phyloP scores from a whole-genome alignment of 1,140 invertebrate genomes.

The Microplitis mediator region DNA sequence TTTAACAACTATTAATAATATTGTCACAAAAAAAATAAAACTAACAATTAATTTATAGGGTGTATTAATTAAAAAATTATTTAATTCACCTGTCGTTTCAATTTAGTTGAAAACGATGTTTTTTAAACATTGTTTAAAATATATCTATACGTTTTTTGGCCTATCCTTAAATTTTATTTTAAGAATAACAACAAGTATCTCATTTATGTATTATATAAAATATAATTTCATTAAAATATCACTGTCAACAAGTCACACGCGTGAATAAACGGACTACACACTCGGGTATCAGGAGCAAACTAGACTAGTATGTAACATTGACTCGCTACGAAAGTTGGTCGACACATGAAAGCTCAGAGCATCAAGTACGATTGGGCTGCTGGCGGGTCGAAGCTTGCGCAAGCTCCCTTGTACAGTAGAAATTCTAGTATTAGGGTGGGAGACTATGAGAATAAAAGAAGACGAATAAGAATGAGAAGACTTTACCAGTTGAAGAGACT shows the following conservation, averaged over 20 bases:
- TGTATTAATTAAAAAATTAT: no score
- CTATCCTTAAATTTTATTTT: no score
- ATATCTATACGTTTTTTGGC: no score
- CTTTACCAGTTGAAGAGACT: not conserved
- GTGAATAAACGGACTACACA: not conserved
- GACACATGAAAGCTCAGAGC: not conserved
- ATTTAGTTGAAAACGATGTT: no score
- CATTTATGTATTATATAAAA: no score
- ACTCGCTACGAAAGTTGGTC: conserved; percentile 6
- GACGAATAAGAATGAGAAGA: not conserved
- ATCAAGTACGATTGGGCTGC: conserved; percentile 13
- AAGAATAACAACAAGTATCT: no score
- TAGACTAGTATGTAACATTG: not conserved
- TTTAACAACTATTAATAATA: not conserved
- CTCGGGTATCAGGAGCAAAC: not conserved
- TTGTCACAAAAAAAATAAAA: no score
- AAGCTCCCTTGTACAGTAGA: conserved; percentile 1
- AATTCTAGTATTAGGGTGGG: not conserved
- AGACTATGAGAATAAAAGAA: not conserved
- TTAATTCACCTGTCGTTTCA: no score
- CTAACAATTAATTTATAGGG: no score
- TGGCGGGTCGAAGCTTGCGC: conserved; percentile 21
- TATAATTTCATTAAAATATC: no score
- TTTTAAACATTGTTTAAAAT: no score
- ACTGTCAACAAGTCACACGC: not conserved